Evolutionary conservation across 2,888 invertebrate species (phyloP).

Genomic region (Epistrophe eligans): DNA sequence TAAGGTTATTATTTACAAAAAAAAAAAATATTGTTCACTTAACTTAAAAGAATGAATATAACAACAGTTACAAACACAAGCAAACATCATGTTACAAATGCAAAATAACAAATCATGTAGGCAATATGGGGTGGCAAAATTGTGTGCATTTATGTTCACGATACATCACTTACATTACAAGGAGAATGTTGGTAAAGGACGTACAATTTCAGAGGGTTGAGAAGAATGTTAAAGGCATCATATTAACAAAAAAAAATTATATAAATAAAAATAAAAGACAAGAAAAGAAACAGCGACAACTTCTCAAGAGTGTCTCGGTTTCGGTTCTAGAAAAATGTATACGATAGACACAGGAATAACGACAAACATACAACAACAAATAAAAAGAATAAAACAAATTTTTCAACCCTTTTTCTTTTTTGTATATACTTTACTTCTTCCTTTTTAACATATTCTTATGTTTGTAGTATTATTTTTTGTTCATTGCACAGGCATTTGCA

Average conservation of each 20-base stretch:
- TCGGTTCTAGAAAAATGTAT: conserved; percentile 20
- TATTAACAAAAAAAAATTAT: conserved; percentile 19
- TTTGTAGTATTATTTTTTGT: conserved; percentile 58
- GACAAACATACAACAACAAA: neutral
- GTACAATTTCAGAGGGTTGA: neutral
- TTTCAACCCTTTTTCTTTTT: conserved; percentile 29
- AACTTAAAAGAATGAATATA: conserved; percentile 7
- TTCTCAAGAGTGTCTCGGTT: conserved; percentile 59
- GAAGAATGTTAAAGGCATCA: conserved; percentile 36
- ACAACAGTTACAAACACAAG: conserved; percentile 17
- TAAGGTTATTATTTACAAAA: neutral
- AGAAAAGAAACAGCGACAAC: conserved; percentile 53
- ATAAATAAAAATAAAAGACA: no score
- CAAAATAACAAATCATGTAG: neutral
- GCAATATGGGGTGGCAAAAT: conserved; percentile 3
- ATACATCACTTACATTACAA: conserved; percentile 25
- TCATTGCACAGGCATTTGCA: conserved; percentile 57
- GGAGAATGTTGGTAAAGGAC: neutral
- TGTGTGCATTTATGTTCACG: conserved; percentile 27
- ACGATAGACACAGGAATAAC: conserved; percentile 38
- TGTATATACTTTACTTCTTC: conserved; percentile 16
- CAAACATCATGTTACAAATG: neutral
- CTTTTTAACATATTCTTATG: conserved; percentile 4
- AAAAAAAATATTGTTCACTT: neutral
- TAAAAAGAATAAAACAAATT: conserved; percentile 46